Evolutionary conservation across 2,888 invertebrate species (phyloP).

Genomic region (Torymus texanus): DNA sequence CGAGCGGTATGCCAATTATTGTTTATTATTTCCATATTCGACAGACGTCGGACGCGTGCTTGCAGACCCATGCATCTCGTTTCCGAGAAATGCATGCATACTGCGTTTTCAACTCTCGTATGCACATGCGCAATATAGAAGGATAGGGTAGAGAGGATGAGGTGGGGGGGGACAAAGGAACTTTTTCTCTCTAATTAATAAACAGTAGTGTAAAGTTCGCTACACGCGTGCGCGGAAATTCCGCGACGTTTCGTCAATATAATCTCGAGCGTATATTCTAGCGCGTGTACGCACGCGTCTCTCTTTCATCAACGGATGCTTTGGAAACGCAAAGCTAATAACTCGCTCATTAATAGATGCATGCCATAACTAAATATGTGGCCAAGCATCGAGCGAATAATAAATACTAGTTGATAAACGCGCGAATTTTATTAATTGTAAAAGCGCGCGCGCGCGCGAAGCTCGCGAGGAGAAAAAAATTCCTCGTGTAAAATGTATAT

Average conservation of each 20-base stretch:
- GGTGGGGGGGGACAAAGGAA: neutral
- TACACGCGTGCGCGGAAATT: neutral
- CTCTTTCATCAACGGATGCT: neutral
- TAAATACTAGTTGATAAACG: neutral
- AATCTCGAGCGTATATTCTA: neutral
- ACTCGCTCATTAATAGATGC: conserved; percentile 23
- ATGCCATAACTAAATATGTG: conserved; percentile 5
- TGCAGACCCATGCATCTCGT: too few relatives aligned
- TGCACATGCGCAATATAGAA: too few relatives aligned
- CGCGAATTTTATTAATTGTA: conserved; percentile 1
- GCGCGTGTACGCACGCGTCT: neutral
- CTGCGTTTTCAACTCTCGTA: too few relatives aligned
- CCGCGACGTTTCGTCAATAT: conserved; percentile 21
- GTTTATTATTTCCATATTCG: too few relatives aligned
- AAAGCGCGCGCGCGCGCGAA: neutral
- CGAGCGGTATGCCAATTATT: too few relatives aligned
- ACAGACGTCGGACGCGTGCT: too few relatives aligned
- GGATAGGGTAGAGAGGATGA: neutral
- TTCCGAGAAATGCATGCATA: too few relatives aligned
- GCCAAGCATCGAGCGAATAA: neutral
- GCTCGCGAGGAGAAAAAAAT: too few relatives aligned
- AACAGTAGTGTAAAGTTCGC: conserved; percentile 21
- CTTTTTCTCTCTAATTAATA: conserved; percentile 20
- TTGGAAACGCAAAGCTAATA: conserved; percentile 19
- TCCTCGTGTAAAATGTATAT: too few relatives aligned